Base-by-base conservation (phyloP, 2,797 vertebrate species). In the Crax fasciolata region DNA sequence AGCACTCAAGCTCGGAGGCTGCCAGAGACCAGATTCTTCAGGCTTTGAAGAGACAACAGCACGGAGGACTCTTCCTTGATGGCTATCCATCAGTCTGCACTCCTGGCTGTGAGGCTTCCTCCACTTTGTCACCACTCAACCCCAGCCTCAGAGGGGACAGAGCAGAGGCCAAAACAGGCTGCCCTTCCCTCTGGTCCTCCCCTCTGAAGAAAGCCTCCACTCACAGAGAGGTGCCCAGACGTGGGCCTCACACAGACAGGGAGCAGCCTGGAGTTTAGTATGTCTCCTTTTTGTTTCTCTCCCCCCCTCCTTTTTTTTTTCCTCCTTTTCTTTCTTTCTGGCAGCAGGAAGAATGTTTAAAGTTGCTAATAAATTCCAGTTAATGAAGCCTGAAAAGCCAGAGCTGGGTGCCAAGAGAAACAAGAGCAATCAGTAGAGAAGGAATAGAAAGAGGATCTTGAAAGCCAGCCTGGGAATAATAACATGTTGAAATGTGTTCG, bases 311-410 rank as follows among this genome's bases (percentile, higher is more conserved):
- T 12, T 24, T 17, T 4, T 43, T 44, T 27, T 82, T 71, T 70
- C 67, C 46, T 87, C 71, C 76, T 65, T 87, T 82, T 86, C 71
- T 76, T 27, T 68, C 54, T 75, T 91, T 86, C 83, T 95, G 86
- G 92, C 94, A 91, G 73, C 71, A 57, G 90, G 68, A 87, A 95
- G 92, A 65, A 83, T 94, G 95, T 96, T 96, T 96, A 95, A 97
- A 96, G 92, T 91, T 95, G 93, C 92, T 97, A 96, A 96, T 97
- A 97, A 96, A 97, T 96, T 94, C 94, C 91, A 96, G 91, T 96
- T 97, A 96, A 96, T 96, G 95, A 96, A 97, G 94, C 91, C 96
- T 97, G 96, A 96, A 97, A 96, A 97, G 93, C 80, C 92, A 61
- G 92, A 95, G 91, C 52, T 82, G 63, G 77, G 91, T 95, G 95